Evolutionary conservation across 35 echinoderm and acorn worm species (phyloP), one percentile per base, ranked within the genome.

Genomic region (Ophioderma brevispina): DNA sequence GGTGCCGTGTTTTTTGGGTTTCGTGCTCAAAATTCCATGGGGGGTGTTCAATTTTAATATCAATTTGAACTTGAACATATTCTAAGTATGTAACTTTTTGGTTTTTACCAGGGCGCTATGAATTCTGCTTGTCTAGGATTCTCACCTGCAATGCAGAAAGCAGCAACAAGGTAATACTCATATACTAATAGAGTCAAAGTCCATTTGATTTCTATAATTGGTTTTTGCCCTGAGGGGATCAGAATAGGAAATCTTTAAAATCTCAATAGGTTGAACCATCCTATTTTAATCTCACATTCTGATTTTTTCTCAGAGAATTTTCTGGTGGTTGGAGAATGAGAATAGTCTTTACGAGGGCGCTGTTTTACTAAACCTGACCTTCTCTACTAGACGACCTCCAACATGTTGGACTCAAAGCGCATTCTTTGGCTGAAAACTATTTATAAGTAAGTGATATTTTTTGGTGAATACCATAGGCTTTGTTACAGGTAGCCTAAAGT

Each of bases 371-470:
- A 95, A 64, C 96, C 96, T 36, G 96, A 98, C 80, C 49, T 98
- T 17, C 82, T 98, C 75, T 98, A 64, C 91, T 98, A 78, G 96
- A 98, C 77, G 96, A 70, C 96, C 96, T 36, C 96, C 4, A 98
- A 98, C 90, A 98, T 98, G 96, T 95, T 98, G 79, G 96, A 98
- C 64, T 92, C 95, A 86, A 98, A 98, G 90, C 93, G 93, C 85
- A 95, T 98, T 18, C 43, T 97, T 28, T 97, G 95, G 95, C 84
- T 97, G 95, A 97, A 90, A 80, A 82, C 38, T 98, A 98, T 46
- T 55, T 98, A 84, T 87, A 98, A 80, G 96, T 98, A 49, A 49
- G 88, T 83, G 14, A 35, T 6, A 38, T 42, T 11, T 52, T 21
- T 11, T 52, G 46, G 8, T 52, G 46, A 21, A 52, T 52, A 52